Evolutionary conservation across 2,797 vertebrate species (phyloP), one percentile per base, ranked within the genome.

Genomic region (Gallinago nigripennis): DNA sequence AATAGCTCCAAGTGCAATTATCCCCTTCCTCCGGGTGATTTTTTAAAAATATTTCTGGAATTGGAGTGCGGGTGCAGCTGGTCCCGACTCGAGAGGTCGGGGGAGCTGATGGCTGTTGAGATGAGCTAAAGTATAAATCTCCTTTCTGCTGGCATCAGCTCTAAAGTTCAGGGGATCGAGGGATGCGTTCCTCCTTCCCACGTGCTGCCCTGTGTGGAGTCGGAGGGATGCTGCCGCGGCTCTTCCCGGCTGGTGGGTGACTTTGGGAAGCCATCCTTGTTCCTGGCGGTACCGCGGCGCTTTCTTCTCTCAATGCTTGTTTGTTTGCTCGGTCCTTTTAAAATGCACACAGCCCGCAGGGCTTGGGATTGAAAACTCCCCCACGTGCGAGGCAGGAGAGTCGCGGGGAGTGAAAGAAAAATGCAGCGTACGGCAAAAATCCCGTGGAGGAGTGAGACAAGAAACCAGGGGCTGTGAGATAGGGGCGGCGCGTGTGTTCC

Each of bases 401-500:
- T 16, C 25, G 2, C 16, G 11, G 58, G 61, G 48, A 79, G 56
- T 16, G 89, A 72, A 76, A 72, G 90, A 35, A 71, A 84, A 91
- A n/a, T 1, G 76, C 76, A 85, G 64, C 39, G 28, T 1, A 21
- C 0, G 33, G 75, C 43, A 64, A 72, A 94, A 94, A 82, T 33
- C 39, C 82, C 13, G 4, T 3, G 60, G 81, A 82, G 82, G 66
- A 63, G 72, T 9, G 39, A 83, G 82, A 11, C 2, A 0, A 53
- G 78, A 53, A 82, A 39, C 7, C n/a, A 14, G 51, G 20, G 43
- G 50, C 75, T 65, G 64, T 27, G 72, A 78, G 82, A 65, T 78
- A 45, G 0, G 1, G 16, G 27, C 50, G 16, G 30, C 1, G 18
- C 3, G 1, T 4, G 45, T 30, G 30, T 13, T 81, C 19, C 41